Evolutionary conservation across 2,888 invertebrate species (phyloP), one percentile per base, ranked within the genome.

Genomic region (Teinopalpus imperialis): DNA sequence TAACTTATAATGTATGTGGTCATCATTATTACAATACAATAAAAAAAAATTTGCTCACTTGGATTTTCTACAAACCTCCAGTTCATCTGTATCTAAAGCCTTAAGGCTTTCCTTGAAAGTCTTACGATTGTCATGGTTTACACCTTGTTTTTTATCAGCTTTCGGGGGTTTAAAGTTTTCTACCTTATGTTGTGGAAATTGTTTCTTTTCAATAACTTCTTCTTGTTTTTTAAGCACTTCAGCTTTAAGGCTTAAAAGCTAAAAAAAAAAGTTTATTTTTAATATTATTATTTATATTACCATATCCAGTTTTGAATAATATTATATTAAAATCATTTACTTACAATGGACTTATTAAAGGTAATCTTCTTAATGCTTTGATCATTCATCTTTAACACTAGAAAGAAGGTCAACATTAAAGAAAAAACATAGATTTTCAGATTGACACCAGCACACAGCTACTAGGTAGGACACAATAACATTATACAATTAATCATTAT

Each of bases 181-280:
- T 56, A 91, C 70, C 59, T 90, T 91, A 43, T 89, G 73, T 43
- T 86, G 77, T 1, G 91, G 87, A 1, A 82, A 63, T 13, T 83
- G 79, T 63, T 93, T 95, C 3, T 92, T 92, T 65, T 92, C 91
- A 45, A 90, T 86, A 1, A 95, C 93, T 79, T 97, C 97, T 60
- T 94, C 93, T 78, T 97, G 95, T 76, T 98, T 98, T 51, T 94
- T 91, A 31, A 95, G 74, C 8, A 98, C 87, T 79, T 98, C 98
- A 0, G 98, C 97, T 85, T 97, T 97, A 49, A 98, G 85, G 63
- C 94, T 95, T n/a, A 96, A 79, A 37, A 96, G 69, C 90, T 60
- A 37, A 18, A 53, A 35, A 26, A 41, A 18, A 10, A 10, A 23
- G 16, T 16, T 43, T 36, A 29, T 21, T 30, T 36, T 37, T 7